Conservation (phyloP, 2,888 invertebrate species). For the Hemicrepidius hirtus region DNA sequence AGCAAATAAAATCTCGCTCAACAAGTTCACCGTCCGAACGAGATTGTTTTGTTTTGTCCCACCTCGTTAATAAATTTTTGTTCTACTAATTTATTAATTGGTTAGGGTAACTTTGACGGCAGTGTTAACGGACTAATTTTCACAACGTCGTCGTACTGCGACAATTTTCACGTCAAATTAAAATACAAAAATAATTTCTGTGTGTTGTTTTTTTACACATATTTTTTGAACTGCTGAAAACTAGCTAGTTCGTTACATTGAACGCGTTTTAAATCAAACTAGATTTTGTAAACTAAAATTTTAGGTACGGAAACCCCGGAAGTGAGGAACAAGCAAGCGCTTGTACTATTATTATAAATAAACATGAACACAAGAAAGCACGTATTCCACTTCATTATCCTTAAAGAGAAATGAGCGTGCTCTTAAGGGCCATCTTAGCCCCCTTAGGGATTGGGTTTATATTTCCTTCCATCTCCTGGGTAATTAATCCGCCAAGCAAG, state of each 20-base stretch:
- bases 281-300: too few species aligned
- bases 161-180: too few species aligned
- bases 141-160: too few species aligned
- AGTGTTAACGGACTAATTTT: neutral
- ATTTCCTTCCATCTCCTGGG: neutral
- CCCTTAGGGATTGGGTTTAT: neutral
- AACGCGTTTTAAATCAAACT: too few species aligned
- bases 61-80: neutral
- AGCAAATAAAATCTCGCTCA: neutral
- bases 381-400: slow-evolving; percentile 14
- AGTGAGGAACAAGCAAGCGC: too few species aligned
- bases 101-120: neutral
- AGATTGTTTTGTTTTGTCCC: neutral
- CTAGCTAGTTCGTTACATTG: too few species aligned
- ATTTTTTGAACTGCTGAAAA: too few species aligned
- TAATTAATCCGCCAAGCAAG: neutral
- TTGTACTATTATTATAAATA: neutral
- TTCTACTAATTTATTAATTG: slow-evolving; percentile 5
- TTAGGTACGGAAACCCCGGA: too few species aligned
- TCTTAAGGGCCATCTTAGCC: neutral
- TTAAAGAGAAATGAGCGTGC: neutral
- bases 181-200: too few species aligned
- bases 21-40: neutral
- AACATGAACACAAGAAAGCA: slow-evolving; percentile 6
- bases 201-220: too few species aligned